A percentile compares a stretch with the other conserved stretches of the same genome.
These are phyloP conservation scores for Tridacna gigas DNA, from an alignment of 2,888 invertebrate species.

Conservation along the genomic window DNA sequence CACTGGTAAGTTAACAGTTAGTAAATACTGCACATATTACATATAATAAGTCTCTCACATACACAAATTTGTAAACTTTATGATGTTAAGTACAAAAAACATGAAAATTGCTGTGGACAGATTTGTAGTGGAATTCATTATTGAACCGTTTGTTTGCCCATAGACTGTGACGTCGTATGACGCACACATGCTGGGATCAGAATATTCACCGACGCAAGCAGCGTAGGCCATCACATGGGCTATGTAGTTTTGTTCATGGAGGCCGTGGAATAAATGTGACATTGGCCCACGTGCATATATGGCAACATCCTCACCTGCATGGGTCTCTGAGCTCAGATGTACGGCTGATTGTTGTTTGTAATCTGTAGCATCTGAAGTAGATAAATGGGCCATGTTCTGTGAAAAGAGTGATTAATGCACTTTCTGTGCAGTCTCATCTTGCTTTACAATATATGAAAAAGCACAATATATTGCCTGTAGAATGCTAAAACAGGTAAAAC, in stretches of 20 bases:
- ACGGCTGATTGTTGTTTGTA: constrained; percentile 70
- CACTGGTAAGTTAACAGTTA: no score
- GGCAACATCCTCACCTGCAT: constrained; percentile 91
- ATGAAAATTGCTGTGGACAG: background rate
- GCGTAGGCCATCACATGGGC: constrained; percentile 94
- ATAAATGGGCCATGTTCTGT: no score
- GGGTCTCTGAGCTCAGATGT: constrained; percentile 80
- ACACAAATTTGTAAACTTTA: no score
- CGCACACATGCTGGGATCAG: constrained; percentile 47
- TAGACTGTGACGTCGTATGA: constrained; percentile 34
- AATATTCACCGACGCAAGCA: constrained; percentile 88
- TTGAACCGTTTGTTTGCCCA: background rate
- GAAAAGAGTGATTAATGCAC: no score
- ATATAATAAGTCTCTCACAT: no score
- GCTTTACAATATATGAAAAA: no score
- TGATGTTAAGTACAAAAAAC: no score
- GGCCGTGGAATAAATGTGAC: constrained; percentile 92
- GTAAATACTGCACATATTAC: no score
- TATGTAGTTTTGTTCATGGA: constrained; percentile 96
- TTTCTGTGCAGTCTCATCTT: no score
- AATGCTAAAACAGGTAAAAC: no score
- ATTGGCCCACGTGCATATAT: constrained; percentile 93
- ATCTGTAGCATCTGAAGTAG: constrained; percentile 63
- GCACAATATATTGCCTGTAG: no score
- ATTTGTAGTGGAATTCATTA: background rate